A percentile compares a stretch with the other conserved stretches of the same genome.
Conservation (phyloP, 2,888 invertebrate genomes). For the Salticus scenicus region DNA sequence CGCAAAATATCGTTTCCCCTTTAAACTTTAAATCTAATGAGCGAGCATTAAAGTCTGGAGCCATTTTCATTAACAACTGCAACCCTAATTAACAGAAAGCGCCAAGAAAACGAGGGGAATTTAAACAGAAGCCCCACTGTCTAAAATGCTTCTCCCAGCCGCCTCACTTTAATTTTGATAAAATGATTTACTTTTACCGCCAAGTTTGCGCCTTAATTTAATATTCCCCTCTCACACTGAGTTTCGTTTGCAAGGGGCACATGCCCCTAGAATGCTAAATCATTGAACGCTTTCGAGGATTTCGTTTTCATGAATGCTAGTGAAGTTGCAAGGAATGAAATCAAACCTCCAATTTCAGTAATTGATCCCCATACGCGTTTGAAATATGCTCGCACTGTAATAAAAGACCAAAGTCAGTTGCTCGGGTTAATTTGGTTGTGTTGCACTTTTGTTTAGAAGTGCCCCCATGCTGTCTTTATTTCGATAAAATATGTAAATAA, state of each 20-base stretch:
- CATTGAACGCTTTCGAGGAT: constrained; percentile 1
- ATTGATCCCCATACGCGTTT: constrained; percentile 28
- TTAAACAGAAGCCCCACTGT: neutral
- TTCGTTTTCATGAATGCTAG: constrained; percentile 16
- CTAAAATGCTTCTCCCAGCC: neutral
- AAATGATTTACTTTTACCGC: constrained; percentile 60
- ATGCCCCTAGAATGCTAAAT: constrained; percentile 38
- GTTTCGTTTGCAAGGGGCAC: neutral
- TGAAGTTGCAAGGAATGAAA: neutral
- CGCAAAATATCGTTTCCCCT: neutral
- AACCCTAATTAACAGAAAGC: constrained; percentile 39
- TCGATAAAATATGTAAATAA: neutral
- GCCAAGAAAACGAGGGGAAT: constrained; percentile 25
- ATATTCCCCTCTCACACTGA: constrained; percentile 50
- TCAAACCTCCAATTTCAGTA: constrained; percentile 48
- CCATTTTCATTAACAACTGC: constrained; percentile 30
- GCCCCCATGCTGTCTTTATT: neutral
- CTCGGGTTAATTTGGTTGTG: neutral
- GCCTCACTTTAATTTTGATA: constrained; percentile 59
- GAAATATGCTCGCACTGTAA: constrained; percentile 9
- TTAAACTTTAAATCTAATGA: constrained; percentile 28
- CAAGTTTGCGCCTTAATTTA: constrained; percentile 65
- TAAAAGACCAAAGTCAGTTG: neutral
- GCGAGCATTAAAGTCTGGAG: constrained; percentile 34
- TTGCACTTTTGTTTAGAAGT: neutral